Base-by-base conservation (phyloP, 2,888 invertebrate genomes). In the Eilema depressum region DNA sequence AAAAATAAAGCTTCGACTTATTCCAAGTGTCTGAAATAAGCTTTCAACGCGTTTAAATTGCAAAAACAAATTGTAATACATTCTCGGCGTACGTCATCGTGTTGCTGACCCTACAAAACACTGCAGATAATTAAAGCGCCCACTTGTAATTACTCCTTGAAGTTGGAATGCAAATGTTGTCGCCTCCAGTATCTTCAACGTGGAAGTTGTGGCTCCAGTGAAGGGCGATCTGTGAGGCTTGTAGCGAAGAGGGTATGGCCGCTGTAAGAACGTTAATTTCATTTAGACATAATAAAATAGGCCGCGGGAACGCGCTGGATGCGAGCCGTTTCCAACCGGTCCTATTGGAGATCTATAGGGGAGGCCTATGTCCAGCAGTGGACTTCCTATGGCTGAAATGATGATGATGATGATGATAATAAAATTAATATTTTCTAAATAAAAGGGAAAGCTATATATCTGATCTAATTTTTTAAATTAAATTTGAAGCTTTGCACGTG, bases 121-220 rank as follows among this genome's bases (percentile, higher is more conserved):
- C 30, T 71, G 41, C 68, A 69, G 89, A 91, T 91, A 92, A 92
- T 92, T 92, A 92, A 90, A 86, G 88, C 87, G 88, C 86, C 88
- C 89, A 89, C 89, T 91, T 89, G 92, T 94, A 94, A 94, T 94
- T 94, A 94, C 92, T 86, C 82, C 86, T 86, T 83, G 87, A 87
- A 90, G 88, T 91, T 92, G 91, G 92, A 93, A 94, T 94, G 95
- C 90, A 94, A 94, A 94, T 94, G 92, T 90, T 93, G 92, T 92
- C 92, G 94, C 94, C 93, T 73, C 84, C 75, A 88, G 88, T 86
- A 76, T 84, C 85, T 86, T 88, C 85, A 87, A 75, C 75, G 56
- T 75, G 73, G 68, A 79, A 74, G 60, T 37, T 25, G 56, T 37
- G 69, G 72, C 33, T 17, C 57, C 66, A 69, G 63, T 66, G 71